Base-by-base conservation (phyloP, 2,888 invertebrate species). In the Melipona bicolor region DNA sequence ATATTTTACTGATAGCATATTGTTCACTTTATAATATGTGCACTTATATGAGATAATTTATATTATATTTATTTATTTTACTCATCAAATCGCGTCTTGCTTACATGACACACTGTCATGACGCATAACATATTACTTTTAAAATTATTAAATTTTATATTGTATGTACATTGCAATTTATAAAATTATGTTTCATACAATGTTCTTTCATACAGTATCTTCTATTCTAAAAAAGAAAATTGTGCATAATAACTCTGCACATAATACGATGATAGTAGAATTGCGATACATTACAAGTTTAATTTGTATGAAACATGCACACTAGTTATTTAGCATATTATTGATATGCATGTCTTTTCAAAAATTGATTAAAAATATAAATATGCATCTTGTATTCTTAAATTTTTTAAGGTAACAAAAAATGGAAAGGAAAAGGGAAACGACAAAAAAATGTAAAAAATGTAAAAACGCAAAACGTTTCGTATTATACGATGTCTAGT, bases 151-250 rank as follows among this genome's bases (percentile, higher is more conserved):
- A 43, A 43, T 9, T 43, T 1, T 15, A 9, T 32, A 52, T 24
- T 71, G 17, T 50, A 68, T 59, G 69, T 24, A 74, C 36, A 27
- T 43, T 74, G 64, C 56, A 62, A 50, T 69, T 65, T 50, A 32
- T 21, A 27, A 52, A 43, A 54, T 71, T 17, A 49, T 61, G 27
- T 24, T 17, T n/a, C n/a, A 19, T 32, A 32, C 32, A 32, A 32
- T 32, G 32, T 32, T 32, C 32, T 24, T 17, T n/a, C 19, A 19
- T 43, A 70, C 24, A 19, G 11, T 17, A 19, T 24, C 17, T 77
- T 61, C 19, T 19, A 13, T 21, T 54, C 1, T 15, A 62, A 70
- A 54, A n/a, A 15, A 4, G 24, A 36, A 36, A 65, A 74, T 19
- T 13, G 19, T 71, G 43, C 19, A 43, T 24, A 43, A 43, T n/a